Evolutionary conservation across 1,140 invertebrate species (phyloP).

Genomic region (Caenorhabditis inopinata): DNA sequence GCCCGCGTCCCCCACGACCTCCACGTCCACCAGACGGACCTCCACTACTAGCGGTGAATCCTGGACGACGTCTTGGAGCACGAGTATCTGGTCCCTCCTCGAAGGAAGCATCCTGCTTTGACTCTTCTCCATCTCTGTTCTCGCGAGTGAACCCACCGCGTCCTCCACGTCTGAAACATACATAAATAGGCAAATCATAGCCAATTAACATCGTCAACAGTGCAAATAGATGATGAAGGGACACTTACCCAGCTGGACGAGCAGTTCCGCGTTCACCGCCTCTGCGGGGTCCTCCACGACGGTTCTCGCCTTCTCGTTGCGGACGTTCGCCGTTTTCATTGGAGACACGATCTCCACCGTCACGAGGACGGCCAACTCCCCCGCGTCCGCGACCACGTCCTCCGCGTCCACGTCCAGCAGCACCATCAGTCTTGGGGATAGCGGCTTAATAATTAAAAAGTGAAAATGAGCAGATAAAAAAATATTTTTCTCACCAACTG

Average conservation of each 20-base stretch:
- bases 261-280: slow-evolving; percentile 36
- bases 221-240: neutral
- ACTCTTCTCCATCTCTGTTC: neutral
- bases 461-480: neutral
- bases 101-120: neutral
- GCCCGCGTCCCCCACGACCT: slow-evolving; percentile 47
- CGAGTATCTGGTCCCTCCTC: slow-evolving; percentile 24
- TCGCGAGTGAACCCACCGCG: slow-evolving; percentile 30
- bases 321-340: slow-evolving; percentile 30
- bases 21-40: slow-evolving; percentile 39
- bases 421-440: slow-evolving; percentile 34
- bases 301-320: neutral
- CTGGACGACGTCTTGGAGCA: slow-evolving; percentile 31
- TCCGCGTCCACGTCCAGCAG: slow-evolving; percentile 39
- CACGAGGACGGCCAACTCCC: slow-evolving; percentile 42
- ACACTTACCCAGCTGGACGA: neutral
- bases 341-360: slow-evolving; percentile 28
- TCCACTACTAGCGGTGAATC: slow-evolving; percentile 42
- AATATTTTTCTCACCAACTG: neutral
- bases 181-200: neutral
- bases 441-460: neutral
- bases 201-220: neutral
- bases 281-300: slow-evolving; percentile 31
- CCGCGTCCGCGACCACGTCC: slow-evolving; percentile 47
- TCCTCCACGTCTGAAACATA: slow-evolving; percentile 22